phyloP scores from a whole-genome alignment of 1,140 invertebrate genomes.

The Berghia stephanieae region DNA sequence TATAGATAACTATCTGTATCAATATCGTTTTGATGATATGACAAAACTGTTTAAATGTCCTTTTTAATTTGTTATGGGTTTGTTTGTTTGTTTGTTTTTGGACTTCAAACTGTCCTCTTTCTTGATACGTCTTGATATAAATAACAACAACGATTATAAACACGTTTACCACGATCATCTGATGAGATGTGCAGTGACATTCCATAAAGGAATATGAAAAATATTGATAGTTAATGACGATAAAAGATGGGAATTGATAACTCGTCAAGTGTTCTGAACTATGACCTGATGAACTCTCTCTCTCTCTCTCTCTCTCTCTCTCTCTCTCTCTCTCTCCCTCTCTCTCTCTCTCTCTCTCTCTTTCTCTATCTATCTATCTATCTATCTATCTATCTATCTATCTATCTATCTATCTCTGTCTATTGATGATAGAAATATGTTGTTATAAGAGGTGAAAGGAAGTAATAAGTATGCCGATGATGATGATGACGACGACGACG shows the following conservation, averaged over 20 bases:
- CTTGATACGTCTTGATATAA: neutral
- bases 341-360: neutral
- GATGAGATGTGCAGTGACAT: too few relatives aligned
- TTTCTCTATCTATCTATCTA: neutral
- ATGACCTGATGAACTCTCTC: too few relatives aligned
- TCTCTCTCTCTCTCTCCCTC: neutral
- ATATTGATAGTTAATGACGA: neutral
- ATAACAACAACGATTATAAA: neutral
- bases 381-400: neutral
- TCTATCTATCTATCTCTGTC: neutral
- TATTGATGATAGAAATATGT: neutral
- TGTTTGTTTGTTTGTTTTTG: too few relatives aligned
- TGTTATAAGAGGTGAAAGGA: neutral
- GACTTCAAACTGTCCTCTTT: too few relatives aligned
- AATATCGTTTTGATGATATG: neutral
- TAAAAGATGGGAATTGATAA: neutral
- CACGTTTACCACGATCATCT: neutral
- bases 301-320: constrained; percentile 14
- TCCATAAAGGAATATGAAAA: neutral
- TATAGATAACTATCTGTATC: neutral
- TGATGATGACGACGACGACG: neutral
- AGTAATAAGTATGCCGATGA: neutral
- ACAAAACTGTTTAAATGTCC: too few relatives aligned
- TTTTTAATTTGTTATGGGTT: too few relatives aligned
- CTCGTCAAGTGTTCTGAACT: neutral